Conservation (phyloP, 2,888 invertebrate genomes). For the Andrena bicolor region DNA sequence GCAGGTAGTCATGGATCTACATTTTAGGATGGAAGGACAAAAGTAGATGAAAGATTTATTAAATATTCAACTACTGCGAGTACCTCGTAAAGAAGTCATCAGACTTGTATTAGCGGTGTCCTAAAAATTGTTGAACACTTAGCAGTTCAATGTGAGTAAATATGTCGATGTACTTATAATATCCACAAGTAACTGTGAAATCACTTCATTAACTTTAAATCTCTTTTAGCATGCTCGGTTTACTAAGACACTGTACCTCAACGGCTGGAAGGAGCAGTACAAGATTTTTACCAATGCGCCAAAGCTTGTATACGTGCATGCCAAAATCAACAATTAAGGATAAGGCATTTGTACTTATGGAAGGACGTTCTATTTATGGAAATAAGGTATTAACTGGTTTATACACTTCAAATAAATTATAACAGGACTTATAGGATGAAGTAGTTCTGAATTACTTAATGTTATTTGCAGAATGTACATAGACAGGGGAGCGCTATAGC, state of each 20-base stretch:
- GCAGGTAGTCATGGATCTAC: no score
- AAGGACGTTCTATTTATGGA: constrained; percentile 22
- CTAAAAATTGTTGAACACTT: no score
- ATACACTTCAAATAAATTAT: neutral
- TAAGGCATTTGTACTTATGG: constrained; percentile 19
- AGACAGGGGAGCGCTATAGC: constrained; percentile 72
- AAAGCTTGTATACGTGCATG: constrained; percentile 34
- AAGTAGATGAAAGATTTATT: no score
- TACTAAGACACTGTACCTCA: constrained; percentile 50
- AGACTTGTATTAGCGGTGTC: no score
- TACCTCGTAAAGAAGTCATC: no score
- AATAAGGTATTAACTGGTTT: constrained; percentile 36
- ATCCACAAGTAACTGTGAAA: neutral
- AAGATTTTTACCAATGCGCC: constrained; percentile 31
- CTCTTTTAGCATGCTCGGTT: constrained; percentile 60
- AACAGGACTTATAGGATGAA: neutral
- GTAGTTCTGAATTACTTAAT: constrained; percentile 13
- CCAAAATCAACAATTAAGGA: constrained; percentile 12
- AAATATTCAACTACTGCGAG: no score
- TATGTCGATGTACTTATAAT: neutral
- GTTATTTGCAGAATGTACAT: constrained; percentile 65
- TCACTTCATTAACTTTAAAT: neutral
- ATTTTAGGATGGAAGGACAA: no score
- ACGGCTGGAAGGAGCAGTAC: constrained; percentile 25
- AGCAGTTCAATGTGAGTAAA: neutral